A percentile compares a stretch with the other conserved stretches of the same genome.
Evolutionary conservation across 2,888 invertebrate genomes (phyloP).

Genomic region (Hypomecis punctinalis): DNA sequence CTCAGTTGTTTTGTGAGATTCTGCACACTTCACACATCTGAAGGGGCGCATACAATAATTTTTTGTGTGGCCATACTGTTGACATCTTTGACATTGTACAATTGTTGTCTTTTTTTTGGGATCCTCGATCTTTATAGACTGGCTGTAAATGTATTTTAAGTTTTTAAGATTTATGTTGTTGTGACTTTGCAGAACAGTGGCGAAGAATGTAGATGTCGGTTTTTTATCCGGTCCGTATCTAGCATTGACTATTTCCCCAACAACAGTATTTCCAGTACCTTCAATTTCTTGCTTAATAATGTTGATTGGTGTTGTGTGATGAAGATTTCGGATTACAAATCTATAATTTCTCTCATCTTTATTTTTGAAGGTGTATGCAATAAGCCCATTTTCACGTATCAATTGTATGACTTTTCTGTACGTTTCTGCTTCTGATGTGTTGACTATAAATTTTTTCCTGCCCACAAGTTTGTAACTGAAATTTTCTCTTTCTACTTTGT

Average conservation of each 20-base stretch:
- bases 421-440: neutral
- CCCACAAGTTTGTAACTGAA: neutral
- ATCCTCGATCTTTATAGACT: neutral
- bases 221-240: constrained; percentile 38
- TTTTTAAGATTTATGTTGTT: neutral
- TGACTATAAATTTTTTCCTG: neutral
- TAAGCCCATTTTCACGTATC: neutral
- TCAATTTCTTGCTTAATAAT: neutral
- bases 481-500: neutral
- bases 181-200: neutral
- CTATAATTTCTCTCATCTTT: neutral
- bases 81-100: constrained; percentile 38
- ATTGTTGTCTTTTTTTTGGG: neutral
- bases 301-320: neutral
- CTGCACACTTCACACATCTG: neutral
- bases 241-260: neutral
- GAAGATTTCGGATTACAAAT: neutral
- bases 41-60: neutral
- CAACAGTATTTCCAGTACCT: neutral
- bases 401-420: neutral
- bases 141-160: neutral
- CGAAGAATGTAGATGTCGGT: constrained; percentile 38
- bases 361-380: neutral
- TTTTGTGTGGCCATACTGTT: constrained; percentile 41
- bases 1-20: neutral